Conservation (phyloP, 2,888 invertebrate genomes). For the Palloptera scutellata region DNA sequence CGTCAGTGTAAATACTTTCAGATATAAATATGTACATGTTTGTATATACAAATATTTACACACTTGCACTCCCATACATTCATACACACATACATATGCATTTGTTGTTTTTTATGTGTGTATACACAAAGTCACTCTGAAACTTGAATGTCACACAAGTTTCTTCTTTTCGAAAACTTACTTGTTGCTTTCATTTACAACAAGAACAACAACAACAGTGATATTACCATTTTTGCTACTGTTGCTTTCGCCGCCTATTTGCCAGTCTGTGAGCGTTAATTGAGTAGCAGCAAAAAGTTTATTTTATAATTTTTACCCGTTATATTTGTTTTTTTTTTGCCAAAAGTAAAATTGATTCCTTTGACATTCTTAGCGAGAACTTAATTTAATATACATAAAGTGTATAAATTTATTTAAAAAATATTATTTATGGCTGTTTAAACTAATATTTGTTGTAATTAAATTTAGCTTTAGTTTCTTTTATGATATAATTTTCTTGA, state of each 20-base stretch:
- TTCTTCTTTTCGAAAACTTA: background rate
- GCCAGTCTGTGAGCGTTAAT: background rate
- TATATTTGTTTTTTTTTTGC: background rate
- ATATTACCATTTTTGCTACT: too few relatives aligned
- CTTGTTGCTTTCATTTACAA: too few relatives aligned
- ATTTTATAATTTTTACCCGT: background rate
- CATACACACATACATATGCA: background rate
- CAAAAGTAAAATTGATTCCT: background rate
- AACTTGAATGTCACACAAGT: background rate
- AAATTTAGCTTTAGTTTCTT: background rate
- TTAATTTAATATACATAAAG: background rate
- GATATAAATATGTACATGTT: too few relatives aligned
- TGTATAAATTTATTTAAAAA: background rate
- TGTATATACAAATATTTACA: background rate
- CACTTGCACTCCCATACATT: background rate
- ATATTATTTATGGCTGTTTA: background rate
- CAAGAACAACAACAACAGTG: too few relatives aligned
- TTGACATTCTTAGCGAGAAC: background rate
- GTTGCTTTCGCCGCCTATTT: background rate
- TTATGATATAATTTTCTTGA: too few relatives aligned
- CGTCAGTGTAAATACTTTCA: background rate
- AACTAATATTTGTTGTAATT: background rate
- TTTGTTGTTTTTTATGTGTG: background rate
- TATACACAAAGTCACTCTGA: background rate
- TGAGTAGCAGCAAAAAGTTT: background rate